Percentiles rank a stretch among this genome's conserved stretches.
phyloP scores from a whole-genome alignment of 2,888 invertebrate genomes.

The Drosophila ezoana region DNA sequence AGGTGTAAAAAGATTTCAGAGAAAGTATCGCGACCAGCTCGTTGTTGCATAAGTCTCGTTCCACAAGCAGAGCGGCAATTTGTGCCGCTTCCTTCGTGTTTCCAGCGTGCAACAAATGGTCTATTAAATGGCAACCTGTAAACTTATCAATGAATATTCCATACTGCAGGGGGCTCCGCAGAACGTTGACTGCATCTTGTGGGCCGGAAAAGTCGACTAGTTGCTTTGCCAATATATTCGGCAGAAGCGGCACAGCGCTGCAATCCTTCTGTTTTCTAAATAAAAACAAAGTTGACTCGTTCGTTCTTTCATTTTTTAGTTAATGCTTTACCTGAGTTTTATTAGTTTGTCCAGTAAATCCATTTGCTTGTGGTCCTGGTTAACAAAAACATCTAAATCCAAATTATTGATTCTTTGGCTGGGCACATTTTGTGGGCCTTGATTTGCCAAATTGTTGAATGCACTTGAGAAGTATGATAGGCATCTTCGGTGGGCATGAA shows the following conservation, averaged over 20 bases:
- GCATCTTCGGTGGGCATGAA: slow-evolving; percentile 40
- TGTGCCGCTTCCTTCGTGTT: slow-evolving; percentile 90
- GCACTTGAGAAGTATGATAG: slow-evolving; percentile 62
- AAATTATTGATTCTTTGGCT: slow-evolving; percentile 24
- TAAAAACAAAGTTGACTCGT: not conserved
- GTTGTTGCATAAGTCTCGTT: slow-evolving; percentile 94
- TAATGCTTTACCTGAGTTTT: slow-evolving; percentile 48
- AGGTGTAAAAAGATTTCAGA: slow-evolving; percentile 91
- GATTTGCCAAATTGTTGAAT: slow-evolving; percentile 58
- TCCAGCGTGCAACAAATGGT: slow-evolving; percentile 89
- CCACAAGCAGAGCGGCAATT: slow-evolving; percentile 92
- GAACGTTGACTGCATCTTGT: slow-evolving; percentile 88
- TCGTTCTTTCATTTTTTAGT: too few relatives aligned
- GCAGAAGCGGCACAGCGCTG: slow-evolving; percentile 51
- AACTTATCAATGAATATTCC: slow-evolving; percentile 96
- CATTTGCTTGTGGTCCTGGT: slow-evolving; percentile 56
- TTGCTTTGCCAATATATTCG: slow-evolving; percentile 62
- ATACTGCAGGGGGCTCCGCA: slow-evolving; percentile 93
- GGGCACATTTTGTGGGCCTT: slow-evolving; percentile 20
- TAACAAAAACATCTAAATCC: slow-evolving; percentile 62
- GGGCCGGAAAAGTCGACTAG: slow-evolving; percentile 71
- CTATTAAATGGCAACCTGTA: slow-evolving; percentile 91
- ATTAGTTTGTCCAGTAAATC: slow-evolving; percentile 61
- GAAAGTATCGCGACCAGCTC: slow-evolving; percentile 89
- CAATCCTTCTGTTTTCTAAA: slow-evolving; percentile 62